Evolutionary conservation across 1,140 invertebrate genomes (phyloP).

Genomic region (Popillia japonica): DNA sequence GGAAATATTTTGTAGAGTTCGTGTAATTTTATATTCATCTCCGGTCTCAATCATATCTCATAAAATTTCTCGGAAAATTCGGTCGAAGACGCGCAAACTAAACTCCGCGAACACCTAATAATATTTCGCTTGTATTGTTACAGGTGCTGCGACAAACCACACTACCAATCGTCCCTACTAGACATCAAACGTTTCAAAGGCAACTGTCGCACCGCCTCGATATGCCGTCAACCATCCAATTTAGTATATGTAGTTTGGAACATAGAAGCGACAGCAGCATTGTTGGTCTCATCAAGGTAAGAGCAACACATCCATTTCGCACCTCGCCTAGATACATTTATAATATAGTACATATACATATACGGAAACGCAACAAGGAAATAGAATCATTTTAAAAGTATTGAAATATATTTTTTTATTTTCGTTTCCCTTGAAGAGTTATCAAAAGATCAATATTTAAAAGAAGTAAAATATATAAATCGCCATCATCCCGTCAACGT

Average conservation of each 20-base stretch:
- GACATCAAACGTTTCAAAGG: slow-evolving; percentile 81
- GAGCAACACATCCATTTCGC: slow-evolving; percentile 36
- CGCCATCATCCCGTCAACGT: not conserved
- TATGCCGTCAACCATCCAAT: slow-evolving; percentile 76
- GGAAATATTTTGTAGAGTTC: too few species aligned
- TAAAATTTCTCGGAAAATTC: too few species aligned
- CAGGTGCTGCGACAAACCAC: slow-evolving; percentile 81
- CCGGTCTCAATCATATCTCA: too few species aligned
- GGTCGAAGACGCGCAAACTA: not conserved
- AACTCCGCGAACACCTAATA: not conserved
- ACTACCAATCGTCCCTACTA: slow-evolving; percentile 78
- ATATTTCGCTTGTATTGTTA: slow-evolving; percentile 27
- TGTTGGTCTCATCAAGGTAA: slow-evolving; percentile 74
- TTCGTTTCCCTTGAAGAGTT: too few species aligned
- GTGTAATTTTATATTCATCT: too few species aligned
- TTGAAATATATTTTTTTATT: too few species aligned
- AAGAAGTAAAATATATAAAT: not conserved
- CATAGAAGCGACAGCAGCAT: slow-evolving; percentile 71
- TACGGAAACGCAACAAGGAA: too few species aligned
- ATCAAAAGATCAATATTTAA: too few species aligned
- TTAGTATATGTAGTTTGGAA: slow-evolving; percentile 77
- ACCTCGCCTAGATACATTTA: too few species aligned
- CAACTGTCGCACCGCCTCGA: slow-evolving; percentile 80
- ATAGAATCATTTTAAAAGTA: too few species aligned
- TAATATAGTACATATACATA: too few species aligned